A percentile compares a stretch with the other conserved stretches of the same genome.
Evolutionary conservation across 2,888 invertebrate species (phyloP).

Genomic region (Adelognathus sp.): DNA sequence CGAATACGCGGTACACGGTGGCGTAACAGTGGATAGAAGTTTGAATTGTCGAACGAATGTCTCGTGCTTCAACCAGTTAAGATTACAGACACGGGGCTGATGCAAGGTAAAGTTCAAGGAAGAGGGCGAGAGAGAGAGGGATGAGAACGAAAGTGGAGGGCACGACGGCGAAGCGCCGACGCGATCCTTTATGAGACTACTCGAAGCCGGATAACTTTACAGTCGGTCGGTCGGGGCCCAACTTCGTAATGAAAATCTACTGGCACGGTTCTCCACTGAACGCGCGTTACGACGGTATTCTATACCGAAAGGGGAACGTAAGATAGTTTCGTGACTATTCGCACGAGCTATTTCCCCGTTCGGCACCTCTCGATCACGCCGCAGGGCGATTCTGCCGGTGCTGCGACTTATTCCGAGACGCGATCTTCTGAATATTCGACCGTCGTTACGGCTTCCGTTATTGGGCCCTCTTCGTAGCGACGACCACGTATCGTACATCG

Average conservation of each 20-base stretch:
- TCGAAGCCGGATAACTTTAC: conserved; percentile 52
- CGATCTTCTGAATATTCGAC: conserved; percentile 48
- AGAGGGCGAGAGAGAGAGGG: background rate
- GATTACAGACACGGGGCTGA: conserved; percentile 13
- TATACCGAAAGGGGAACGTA: background rate
- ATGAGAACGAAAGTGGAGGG: conserved; percentile 33
- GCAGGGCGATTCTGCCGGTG: conserved; percentile 26
- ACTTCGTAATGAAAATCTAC: conserved; percentile 61
- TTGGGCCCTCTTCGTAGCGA: conserved; percentile 35
- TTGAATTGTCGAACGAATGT: conserved; percentile 9
- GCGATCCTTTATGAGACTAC: conserved; percentile 44
- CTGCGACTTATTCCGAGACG: conserved; percentile 29
- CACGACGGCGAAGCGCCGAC: conserved; percentile 7
- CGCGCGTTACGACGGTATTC: background rate
- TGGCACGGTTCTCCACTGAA: conserved; percentile 17
- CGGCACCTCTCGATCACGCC: conserved; percentile 32
- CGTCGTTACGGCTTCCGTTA: conserved; percentile 32
- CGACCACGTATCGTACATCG: background rate
- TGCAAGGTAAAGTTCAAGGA: background rate
- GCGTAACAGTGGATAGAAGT: background rate
- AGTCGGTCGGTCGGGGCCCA: conserved; percentile 49
- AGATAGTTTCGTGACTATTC: conserved; percentile 51
- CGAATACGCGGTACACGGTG: background rate
- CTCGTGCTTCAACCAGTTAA: conserved; percentile 22
- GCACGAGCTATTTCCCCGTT: conserved; percentile 37